Evolutionary conservation across 2,113 vertebrate species (phyloP).

Genomic region (Vulpes ferrilata): DNA sequence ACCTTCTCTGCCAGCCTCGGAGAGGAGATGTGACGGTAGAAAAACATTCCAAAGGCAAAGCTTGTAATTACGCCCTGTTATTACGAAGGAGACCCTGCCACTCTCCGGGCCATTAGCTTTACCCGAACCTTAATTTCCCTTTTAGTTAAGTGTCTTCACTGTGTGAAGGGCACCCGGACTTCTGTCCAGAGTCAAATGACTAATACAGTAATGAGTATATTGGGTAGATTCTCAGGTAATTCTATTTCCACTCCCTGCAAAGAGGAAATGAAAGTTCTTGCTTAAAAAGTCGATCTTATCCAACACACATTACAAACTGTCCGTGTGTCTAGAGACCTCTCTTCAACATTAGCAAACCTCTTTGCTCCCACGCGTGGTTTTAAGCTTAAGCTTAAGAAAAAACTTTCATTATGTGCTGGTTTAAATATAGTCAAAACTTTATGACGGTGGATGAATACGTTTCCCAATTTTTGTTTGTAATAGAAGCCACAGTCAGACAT

Average conservation of each 20-base stretch:
- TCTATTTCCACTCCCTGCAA: conserved; percentile 26
- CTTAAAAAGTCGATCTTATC: not conserved
- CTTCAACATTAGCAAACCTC: not conserved
- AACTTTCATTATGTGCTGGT: conserved; percentile 29
- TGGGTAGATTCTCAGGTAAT: not conserved
- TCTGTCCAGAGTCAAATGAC: not conserved
- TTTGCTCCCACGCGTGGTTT: not conserved
- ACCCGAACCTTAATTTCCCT: not conserved
- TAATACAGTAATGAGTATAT: not conserved
- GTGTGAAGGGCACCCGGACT: not conserved
- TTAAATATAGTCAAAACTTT: conserved; percentile 54
- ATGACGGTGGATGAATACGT: not conserved
- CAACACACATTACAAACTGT: not conserved
- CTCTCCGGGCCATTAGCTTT: not conserved
- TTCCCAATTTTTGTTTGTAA: conserved; percentile 61
- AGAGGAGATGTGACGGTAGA: not conserved
- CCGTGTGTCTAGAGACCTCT: not conserved
- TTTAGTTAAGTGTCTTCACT: not conserved
- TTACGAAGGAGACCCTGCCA: not conserved
- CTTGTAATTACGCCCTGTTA: conserved; percentile 31
- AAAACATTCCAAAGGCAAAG: conserved; percentile 58
- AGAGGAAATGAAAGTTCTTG: not conserved
- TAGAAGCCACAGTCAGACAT: conserved; percentile 38
- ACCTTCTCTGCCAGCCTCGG: conserved; percentile 3
- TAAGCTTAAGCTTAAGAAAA: not conserved